Conservation (phyloP, 2,797 vertebrate species). For the Tragopan temminckii region DNA sequence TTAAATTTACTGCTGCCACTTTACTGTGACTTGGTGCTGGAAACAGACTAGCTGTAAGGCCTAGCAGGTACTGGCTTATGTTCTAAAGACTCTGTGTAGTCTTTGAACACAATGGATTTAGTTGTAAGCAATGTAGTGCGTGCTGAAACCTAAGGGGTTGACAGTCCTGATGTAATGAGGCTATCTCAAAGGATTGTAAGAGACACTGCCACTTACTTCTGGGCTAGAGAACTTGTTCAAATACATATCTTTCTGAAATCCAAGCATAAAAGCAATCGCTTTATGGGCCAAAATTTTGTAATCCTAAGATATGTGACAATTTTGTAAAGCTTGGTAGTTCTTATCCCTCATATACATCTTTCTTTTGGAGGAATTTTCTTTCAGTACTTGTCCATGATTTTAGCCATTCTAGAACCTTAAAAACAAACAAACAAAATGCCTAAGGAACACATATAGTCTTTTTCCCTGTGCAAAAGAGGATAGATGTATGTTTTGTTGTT, state of each 20-base stretch:
- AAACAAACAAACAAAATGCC: neutral
- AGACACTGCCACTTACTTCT: neutral
- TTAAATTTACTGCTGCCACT: neutral
- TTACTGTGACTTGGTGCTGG: neutral
- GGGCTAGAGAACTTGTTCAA: neutral
- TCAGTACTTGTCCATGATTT: neutral
- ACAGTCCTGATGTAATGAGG: neutral
- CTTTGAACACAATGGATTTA: neutral
- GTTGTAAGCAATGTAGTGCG: neutral
- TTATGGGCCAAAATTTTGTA: neutral
- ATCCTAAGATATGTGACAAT: neutral
- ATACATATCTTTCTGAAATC: neutral
- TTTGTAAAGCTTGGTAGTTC: neutral
- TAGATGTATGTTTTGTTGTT: neutral
- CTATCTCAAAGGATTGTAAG: neutral
- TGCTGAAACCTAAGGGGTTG: neutral
- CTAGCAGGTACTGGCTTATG: neutral
- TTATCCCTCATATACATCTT: neutral
- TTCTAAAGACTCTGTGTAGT: neutral
- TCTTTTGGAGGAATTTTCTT: neutral
- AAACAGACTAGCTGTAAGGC: neutral
- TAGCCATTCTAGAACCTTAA: neutral
- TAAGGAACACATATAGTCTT: neutral
- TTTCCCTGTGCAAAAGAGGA: neutral
- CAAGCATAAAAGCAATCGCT: neutral